phyloP scores from a whole-genome alignment of 2,113 vertebrate species.

The Prinia subflava region DNA sequence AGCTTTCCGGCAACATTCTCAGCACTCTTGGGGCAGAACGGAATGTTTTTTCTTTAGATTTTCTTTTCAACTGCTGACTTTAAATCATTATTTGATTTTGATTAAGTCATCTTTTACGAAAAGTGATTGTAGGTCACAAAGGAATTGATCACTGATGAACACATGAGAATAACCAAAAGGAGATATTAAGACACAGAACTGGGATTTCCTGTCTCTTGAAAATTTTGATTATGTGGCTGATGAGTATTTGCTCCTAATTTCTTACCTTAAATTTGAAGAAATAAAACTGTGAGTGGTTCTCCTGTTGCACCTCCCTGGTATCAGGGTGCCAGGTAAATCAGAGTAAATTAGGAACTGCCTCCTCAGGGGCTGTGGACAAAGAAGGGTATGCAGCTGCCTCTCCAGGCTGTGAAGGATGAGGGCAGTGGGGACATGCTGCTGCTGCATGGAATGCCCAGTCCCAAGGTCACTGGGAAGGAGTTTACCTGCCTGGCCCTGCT shows the following conservation, averaged over 20 bases:
- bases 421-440: accelerated
- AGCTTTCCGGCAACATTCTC: not conserved
- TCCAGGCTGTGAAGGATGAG: not conserved
- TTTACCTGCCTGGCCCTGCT: not conserved
- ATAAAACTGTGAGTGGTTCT: not conserved
- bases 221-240: not conserved
- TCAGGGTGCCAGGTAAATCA: not conserved
- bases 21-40: not conserved
- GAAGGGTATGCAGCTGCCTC: accelerated
- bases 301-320: not conserved
- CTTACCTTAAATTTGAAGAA: not conserved
- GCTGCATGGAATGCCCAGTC: not conserved
- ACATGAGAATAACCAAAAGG: not conserved
- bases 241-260: not conserved
- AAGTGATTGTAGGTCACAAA: not conserved
- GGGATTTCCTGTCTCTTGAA: not conserved
- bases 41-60: not conserved
- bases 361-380: not conserved
- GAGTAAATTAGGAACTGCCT: not conserved
- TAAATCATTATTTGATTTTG: not conserved
- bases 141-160: not conserved
- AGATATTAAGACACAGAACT: not conserved
- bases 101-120: not conserved
- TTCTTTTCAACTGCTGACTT: not conserved
- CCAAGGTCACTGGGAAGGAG: not conserved